Base-by-base conservation (phyloP, 1,140 invertebrate genomes). In the Cotesia chilonis region DNA sequence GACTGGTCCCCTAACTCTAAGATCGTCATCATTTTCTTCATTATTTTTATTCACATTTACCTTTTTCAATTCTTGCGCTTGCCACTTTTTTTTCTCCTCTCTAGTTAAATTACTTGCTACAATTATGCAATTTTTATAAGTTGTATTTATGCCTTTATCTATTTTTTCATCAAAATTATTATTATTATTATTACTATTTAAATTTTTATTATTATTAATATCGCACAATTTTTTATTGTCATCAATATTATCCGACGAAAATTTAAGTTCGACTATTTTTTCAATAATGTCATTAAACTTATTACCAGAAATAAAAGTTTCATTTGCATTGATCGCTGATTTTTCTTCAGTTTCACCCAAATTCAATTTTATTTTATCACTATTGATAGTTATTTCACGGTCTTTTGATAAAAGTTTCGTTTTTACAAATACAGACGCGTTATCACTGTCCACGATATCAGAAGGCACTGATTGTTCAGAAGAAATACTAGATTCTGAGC, bases 1-100 rank as follows among this genome's bases (percentile, higher is more conserved):
- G 4, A 79, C 74, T 12, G 79, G 79, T n/a, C 79, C 79, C 4
- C 78, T 76, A 64, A 77, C 75, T 7, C 75, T 74, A 1, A 81
- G 68, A 57, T 75, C 75, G 36, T 71, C 63, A 10, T 80, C 77
- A 17, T 78, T 57, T 4, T 74, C 72, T 38, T 76, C 70, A 12
- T 75, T 64, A 12, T 75, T 64, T 17, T 74, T 66, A 2, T 28
- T 28, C 17, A 10, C 10, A 7, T 71, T 60, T 28, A 28, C 17
- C 17, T 72, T 28, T 4, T 55, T 51, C 14, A 75, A 59, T 0
- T 72, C 59, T 9, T 38, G 14, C 3, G 68, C 20, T 3, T 71
- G 35, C 4, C 69, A 14, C 41, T 47, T 1, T 61, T 52, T 2
- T 59, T 47, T 20, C 17, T 28, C 35, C 7, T 72, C 28, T 41